Evolutionary conservation across 1,140 invertebrate species (phyloP), one percentile per base, ranked within the genome.

Genomic region (Armadillidium nasatum): DNA sequence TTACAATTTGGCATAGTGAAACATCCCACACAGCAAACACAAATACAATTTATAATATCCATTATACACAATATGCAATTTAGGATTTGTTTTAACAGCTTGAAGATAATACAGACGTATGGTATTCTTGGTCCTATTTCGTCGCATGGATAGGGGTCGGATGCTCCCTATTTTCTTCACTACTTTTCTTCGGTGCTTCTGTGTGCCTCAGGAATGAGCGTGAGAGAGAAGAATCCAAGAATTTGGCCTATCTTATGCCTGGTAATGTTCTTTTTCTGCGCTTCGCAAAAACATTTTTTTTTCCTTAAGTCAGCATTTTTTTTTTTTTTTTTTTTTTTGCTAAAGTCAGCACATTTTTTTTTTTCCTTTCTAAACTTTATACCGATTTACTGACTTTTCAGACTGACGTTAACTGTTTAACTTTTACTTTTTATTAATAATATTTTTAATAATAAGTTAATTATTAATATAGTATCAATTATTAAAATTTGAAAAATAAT

Each of bases 201-300:
- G 92, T 95, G 86, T 96, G 94, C 87, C 90, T 96, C 85, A 89
- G 93, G 84, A 92, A 92, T 84, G 94, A 97, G 86, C 89, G 92
- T 85, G 93, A 95, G 86, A 89, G 91, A 85, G 94, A 97, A 86
- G 93, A 95, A 87, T 92, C 93, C 84, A 92, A 95, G 88, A 96
- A 96, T 88, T 94, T 96, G 92, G 94, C 96, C 88, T 96, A 97
- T 87, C 89, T 96, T 86, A 96, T 97, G 95, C 95, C 94, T 86
- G 93, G 94, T 96, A 91, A 88, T 33, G 33, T 33, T 33, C 33
- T 33, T 33, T 33, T 33, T 33, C 21, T 43, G 44, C 50, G 68
- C 15, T 66, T 33, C 11, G 4, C 21, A 21, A 13, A n/a, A 19
- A 13, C 7, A 68, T 19, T 7, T 10, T 66, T 44, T 11, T 33